These are phyloP conservation scores for Yoshiicerus persimilis DNA, from an alignment of 1,140 invertebrate species.

Conservation along the genomic window DNA sequence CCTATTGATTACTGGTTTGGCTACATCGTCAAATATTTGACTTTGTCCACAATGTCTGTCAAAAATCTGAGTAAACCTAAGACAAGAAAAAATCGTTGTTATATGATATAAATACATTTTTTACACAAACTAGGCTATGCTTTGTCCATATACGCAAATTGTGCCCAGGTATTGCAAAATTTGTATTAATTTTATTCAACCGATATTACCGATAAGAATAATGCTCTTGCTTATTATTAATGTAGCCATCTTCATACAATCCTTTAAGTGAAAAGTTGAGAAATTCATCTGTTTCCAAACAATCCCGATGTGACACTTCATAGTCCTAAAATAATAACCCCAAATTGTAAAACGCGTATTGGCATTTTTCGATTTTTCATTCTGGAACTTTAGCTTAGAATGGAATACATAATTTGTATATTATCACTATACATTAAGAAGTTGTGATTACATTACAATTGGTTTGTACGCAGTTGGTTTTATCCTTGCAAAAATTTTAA, in stretches of 20 bases:
- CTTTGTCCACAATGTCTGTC: conserved; percentile 53
- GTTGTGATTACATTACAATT: conserved; percentile 2
- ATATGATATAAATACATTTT: background rate
- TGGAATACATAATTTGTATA: background rate
- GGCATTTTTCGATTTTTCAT: no score
- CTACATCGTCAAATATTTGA: conserved; percentile 56
- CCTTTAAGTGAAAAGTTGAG: conserved; percentile 12
- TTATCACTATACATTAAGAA: background rate
- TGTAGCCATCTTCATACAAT: conserved; percentile 9
- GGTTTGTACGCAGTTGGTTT: conserved; percentile 31
- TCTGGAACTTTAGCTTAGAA: background rate
- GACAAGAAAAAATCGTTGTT: background rate
- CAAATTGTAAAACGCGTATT: no score
- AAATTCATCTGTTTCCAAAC: conserved; percentile 27
- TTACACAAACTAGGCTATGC: background rate
- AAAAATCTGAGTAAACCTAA: conserved; percentile 58
- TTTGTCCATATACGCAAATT: no score
- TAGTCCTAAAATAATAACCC: conserved; percentile 26
- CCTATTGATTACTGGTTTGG: conserved; percentile 58
- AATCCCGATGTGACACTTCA: conserved; percentile 17
- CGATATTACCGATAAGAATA: conserved; percentile 33
- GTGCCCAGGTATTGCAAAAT: no score
- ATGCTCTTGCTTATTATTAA: conserved; percentile 39
- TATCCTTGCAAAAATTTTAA: conserved; percentile 44
- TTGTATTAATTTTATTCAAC: background rate